Base-by-base conservation (phyloP, 2,113 vertebrate species). In the Ictalurus punctatus region DNA sequence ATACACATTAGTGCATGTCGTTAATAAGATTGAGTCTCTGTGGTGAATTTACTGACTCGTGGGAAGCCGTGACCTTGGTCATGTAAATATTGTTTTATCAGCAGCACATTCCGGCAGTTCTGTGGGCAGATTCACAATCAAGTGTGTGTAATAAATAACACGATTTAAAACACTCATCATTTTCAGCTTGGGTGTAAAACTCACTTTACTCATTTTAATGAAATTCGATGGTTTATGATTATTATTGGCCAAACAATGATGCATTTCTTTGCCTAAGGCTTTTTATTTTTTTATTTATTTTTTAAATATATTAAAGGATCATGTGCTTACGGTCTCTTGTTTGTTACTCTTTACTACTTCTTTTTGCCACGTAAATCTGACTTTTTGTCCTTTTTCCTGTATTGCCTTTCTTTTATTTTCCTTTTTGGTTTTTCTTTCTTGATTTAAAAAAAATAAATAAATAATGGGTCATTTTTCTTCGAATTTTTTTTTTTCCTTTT, bases 31-130 rank as follows among this genome's bases (percentile, higher is more conserved):
- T 90, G n/a, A 58, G 73, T 8, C 48, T 27, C 59, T 17, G 65
- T 37, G 79, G 69, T 54, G n/a, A 58, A 34, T 69, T 83, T 40
- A 6, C 48, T 48, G 59, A 84, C 52, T 67, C 37, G 8, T 83
- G 83, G 37, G 81, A 86, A 74, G 59, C 52, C 76, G 17, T n/a
- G 85, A 78, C 56, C 83, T 65, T 84, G 84, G 90, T 83, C 65
- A 67, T 78, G 69, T 73, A 90, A 83, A 90, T 86, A 61, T 89
- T 88, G 59, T 88, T 88, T 40, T 37, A 78, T 52, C 85, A 23
- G 14, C 44, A 54, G 59, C 27, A 48, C 59, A 54, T 79, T 87
- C 63, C 85, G 71, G 59, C 69, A 58, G 40, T 87, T 34, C 59
- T 84, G 69, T 34, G 37, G 40, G 59, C 25, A 14, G 54, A 4